Evolutionary conservation across 2,888 invertebrate species (phyloP), one percentile per base, ranked within the genome.

Genomic region (Muschampia plurimacula): DNA sequence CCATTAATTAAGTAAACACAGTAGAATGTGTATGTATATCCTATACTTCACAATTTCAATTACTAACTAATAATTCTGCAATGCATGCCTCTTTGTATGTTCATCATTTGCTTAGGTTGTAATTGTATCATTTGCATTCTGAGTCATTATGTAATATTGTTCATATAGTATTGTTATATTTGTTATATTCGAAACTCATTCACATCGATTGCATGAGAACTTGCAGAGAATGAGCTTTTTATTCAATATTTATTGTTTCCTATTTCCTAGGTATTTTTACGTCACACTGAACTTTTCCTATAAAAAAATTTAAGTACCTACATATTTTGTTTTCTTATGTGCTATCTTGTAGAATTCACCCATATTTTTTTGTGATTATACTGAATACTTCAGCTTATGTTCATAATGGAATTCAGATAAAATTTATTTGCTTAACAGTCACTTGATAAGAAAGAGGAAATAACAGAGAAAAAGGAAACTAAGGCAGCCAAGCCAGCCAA

Each of bases 381-480:
- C 5, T 49, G 9, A 41, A 9, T 41, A n/a, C 5, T 13, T 49
- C 6, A 15, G 6, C 3, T 22, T 57, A 32, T 12, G 13, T 28
- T 32, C 28, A 13, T 32, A 32, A 32, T 39, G 15, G 15, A 60
- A 60, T 59, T 12, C 2, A 13, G 10, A 59, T 60, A 6, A 36
- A 10, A 32, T 13, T 32, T 59, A 44, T 10, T 28, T 28, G 1
- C 15, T 67, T n/a, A 32, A 32, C 79, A 89, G 90, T 81, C 77
- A 10, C 73, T 81, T 36, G 93, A 92, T 75, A 91, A 89, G 80
- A 88, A 87, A 72, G 93, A 92, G 80, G 93, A 93, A 22, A 76
- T 84, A 15, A 78, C 81, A 2, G 93, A 92, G 57, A 85, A 86
- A 73, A 85, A 85, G 71, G 82, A 79, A 39, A 75, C 41, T 41